phyloP scores from a whole-genome alignment of 2,797 vertebrate genomes.

The Ceyx erithaca region DNA sequence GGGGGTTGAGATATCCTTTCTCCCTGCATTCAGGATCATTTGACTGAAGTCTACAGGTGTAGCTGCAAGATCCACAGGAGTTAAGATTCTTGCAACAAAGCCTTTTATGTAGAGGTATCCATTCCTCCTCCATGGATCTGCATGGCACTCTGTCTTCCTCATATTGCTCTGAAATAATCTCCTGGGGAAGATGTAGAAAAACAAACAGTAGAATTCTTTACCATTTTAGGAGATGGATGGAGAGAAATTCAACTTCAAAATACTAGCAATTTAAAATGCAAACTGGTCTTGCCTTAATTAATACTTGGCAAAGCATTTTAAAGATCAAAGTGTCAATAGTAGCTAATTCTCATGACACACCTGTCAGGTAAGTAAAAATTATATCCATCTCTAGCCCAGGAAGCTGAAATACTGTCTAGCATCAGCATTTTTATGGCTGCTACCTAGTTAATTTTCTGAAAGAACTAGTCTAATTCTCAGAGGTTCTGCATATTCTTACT shows the following conservation, averaged over 20 bases:
- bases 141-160: neutral
- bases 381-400: slow-evolving; percentile 42
- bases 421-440: slow-evolving; percentile 47
- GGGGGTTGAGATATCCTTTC: neutral
- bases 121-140: neutral
- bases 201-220: slow-evolving; percentile 23
- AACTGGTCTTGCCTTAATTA: slow-evolving; percentile 46
- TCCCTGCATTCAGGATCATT: neutral
- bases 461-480: slow-evolving; percentile 28
- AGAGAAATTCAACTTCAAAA: slow-evolving; percentile 36
- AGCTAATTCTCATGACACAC: slow-evolving; percentile 44
- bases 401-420: slow-evolving; percentile 35
- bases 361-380: slow-evolving; percentile 60
- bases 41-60: neutral
- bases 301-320: slow-evolving; percentile 50
- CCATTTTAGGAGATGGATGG: slow-evolving; percentile 14
- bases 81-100: neutral
- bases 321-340: slow-evolving; percentile 65
- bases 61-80: neutral
- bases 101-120: neutral
- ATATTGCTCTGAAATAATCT: neutral
- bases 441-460: slow-evolving; percentile 34
- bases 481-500: slow-evolving; percentile 19
- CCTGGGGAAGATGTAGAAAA: neutral
- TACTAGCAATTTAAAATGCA: slow-evolving; percentile 32